A percentile compares a stretch with the other conserved stretches of the same genome.
phyloP scores from a whole-genome alignment of 2,797 vertebrate genomes.

The Sebastolobus alascanus region DNA sequence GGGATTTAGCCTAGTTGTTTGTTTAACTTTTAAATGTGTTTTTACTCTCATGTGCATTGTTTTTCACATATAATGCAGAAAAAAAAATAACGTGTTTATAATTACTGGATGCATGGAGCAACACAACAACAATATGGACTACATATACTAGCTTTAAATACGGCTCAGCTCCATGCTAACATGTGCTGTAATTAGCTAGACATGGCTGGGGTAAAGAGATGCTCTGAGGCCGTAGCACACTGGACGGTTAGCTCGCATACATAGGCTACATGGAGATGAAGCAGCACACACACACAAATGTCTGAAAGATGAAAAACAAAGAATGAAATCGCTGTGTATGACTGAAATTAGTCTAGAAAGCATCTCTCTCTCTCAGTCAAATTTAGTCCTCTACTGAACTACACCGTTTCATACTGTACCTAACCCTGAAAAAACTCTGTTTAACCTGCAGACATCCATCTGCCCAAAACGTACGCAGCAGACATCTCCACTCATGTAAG shows the following conservation, averaged over 20 bases:
- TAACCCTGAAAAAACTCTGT: slow-evolving; percentile 34
- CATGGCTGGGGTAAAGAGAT: slow-evolving; percentile 25
- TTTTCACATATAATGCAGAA: not conserved
- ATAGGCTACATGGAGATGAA: not conserved
- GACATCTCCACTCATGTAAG: slow-evolving; percentile 19
- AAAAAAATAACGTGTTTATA: not conserved
- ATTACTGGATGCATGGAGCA: not conserved
- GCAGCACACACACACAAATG: not conserved
- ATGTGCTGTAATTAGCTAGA: slow-evolving; percentile 22
- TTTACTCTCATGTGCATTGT: not conserved
- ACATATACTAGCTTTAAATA: slow-evolving; percentile 14
- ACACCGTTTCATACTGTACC: slow-evolving; percentile 13
- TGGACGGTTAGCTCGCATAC: not conserved
- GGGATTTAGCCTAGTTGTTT: not conserved
- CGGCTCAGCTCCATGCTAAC: not conserved
- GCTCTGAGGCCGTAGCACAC: slow-evolving; percentile 6
- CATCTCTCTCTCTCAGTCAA: no score
- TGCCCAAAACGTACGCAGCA: slow-evolving; percentile 25
- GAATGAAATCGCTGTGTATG: not conserved
- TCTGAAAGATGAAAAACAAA: not conserved
- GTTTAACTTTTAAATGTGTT: not conserved
- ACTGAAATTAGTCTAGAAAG: not conserved
- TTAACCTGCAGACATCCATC: slow-evolving; percentile 58
- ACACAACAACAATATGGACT: not conserved
- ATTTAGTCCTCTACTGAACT: not conserved